Percentiles rank a stretch among this genome's conserved stretches.
phyloP scores from a whole-genome alignment of 2,888 invertebrate genomes.

The Drosophila meridionalis region DNA sequence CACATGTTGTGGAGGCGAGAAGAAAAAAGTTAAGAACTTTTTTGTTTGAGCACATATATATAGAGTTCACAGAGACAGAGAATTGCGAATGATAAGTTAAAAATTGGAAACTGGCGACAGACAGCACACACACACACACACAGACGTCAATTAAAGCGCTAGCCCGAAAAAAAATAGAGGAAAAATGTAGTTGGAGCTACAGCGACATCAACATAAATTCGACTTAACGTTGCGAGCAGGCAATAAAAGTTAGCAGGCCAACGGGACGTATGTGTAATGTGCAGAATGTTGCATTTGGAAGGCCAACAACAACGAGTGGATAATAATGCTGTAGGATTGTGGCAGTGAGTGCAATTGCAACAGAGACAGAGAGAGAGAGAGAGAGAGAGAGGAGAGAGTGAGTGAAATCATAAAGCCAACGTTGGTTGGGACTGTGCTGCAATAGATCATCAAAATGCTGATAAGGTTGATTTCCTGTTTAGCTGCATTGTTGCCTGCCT shows the following conservation, averaged over 20 bases:
- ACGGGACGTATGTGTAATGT: slow-evolving; percentile 55
- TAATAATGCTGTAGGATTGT: slow-evolving; percentile 53
- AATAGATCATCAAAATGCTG: slow-evolving; percentile 48
- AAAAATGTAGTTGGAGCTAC: background rate
- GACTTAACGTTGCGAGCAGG: slow-evolving; percentile 68
- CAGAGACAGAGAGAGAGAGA: background rate
- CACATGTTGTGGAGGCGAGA: slow-evolving; percentile 38
- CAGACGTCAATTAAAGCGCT: slow-evolving; percentile 62
- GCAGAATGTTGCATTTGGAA: slow-evolving; percentile 49
- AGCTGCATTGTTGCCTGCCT: slow-evolving; percentile 24
- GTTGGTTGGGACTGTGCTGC: slow-evolving; percentile 15
- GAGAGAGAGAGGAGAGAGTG: background rate
- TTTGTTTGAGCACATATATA: slow-evolving; percentile 36
- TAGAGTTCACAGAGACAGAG: slow-evolving; percentile 1
- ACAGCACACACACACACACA: slow-evolving; percentile 47
- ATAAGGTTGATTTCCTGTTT: slow-evolving; percentile 44
- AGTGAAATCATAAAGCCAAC: slow-evolving; percentile 45
- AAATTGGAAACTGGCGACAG: slow-evolving; percentile 55
- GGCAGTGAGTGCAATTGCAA: slow-evolving; percentile 48
- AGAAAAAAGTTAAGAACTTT: slow-evolving; percentile 58
- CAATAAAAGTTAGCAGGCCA: slow-evolving; percentile 56
- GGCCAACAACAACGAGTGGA: slow-evolving; percentile 41
- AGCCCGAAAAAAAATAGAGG: slow-evolving; percentile 15
- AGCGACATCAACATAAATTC: slow-evolving; percentile 75
- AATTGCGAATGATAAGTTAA: slow-evolving; percentile 47